These are phyloP conservation scores for Sinocyclocheilus grahami DNA, from an alignment of 2,113 vertebrate species.

Conservation along the genomic window DNA sequence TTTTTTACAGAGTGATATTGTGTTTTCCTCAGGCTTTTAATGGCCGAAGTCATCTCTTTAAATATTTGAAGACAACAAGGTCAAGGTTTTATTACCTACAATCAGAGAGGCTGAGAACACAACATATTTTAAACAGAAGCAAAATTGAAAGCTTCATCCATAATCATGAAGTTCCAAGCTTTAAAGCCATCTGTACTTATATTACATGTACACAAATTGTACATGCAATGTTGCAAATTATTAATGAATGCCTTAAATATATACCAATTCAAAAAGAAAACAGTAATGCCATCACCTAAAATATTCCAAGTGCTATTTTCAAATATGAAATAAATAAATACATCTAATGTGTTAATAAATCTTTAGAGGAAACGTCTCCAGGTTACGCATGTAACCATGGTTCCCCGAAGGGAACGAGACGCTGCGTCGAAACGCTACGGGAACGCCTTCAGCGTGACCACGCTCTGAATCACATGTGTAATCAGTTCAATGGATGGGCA, in stretches of 20 bases:
- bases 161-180: background rate
- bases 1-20: background rate
- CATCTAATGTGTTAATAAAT: background rate
- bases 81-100: background rate
- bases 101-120: background rate
- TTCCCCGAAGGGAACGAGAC: no score
- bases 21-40: background rate
- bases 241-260: background rate
- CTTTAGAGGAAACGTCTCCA: background rate
- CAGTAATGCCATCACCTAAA: background rate
- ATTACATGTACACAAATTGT: background rate
- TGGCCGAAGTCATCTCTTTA: background rate
- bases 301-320: background rate
- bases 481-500: no score
- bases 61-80: slow-evolving; percentile 4
- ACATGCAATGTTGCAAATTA: background rate
- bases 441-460: no score
- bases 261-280: background rate
- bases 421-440: no score
- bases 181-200: background rate
- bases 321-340: background rate
- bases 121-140: background rate
- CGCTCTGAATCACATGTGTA: no score
- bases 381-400: no score
- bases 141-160: background rate